Evolutionary conservation across 2,797 vertebrate genomes (phyloP).

Genomic region (Threskiornis aethiopicus): DNA sequence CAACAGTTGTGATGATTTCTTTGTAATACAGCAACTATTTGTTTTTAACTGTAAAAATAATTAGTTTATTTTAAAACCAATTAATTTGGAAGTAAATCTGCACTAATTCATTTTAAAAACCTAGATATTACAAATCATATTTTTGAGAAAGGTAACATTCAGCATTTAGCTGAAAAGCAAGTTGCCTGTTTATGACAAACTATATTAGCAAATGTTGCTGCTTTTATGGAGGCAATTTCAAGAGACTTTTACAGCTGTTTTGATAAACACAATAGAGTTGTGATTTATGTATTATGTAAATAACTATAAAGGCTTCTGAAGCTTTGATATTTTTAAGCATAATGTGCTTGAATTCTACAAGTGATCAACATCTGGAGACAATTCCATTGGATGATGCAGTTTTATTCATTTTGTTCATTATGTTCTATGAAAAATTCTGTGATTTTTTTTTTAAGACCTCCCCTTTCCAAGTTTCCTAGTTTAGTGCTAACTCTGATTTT

Average conservation of each 20-base stretch:
- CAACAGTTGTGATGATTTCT: not conserved
- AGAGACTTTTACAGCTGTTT: not conserved
- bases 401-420: not conserved
- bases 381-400: not conserved
- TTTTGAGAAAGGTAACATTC: not conserved
- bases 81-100: not conserved
- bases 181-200: not conserved
- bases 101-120: not conserved
- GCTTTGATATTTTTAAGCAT: not conserved
- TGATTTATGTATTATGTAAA: not conserved
- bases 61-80: not conserved
- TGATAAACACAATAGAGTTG: not conserved
- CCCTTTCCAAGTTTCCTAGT: not conserved
- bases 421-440: not conserved
- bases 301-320: not conserved
- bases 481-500: not conserved
- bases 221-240: not conserved
- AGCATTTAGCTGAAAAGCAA: not conserved
- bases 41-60: not conserved
- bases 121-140: not conserved
- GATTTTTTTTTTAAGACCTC: not conserved
- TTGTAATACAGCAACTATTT: not conserved
- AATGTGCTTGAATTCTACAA: not conserved
- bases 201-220: not conserved
- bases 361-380: not conserved